phyloP scores from a whole-genome alignment of 1,140 invertebrate species.

The Leptoteleia sp. region DNA sequence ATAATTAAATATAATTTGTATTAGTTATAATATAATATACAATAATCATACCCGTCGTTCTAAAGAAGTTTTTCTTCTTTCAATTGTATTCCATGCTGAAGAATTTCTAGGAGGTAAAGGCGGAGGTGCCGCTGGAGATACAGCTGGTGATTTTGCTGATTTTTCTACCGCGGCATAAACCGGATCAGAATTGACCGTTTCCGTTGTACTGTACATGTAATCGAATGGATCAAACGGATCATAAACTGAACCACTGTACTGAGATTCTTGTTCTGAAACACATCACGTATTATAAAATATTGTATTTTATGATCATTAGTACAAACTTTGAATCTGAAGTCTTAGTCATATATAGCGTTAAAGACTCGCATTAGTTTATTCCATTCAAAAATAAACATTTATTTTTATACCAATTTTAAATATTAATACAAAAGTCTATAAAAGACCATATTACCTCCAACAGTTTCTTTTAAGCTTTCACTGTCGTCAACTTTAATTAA shows the following conservation, averaged over 20 bases:
- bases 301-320: too few relatives aligned
- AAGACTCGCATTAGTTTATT: too few relatives aligned
- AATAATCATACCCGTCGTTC: conserved; percentile 74
- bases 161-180: conserved; percentile 88
- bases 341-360: too few relatives aligned
- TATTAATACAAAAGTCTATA: too few relatives aligned
- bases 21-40: too few relatives aligned
- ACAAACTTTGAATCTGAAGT: too few relatives aligned
- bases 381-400: too few relatives aligned
- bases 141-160: conserved; percentile 83
- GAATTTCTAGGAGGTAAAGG: conserved; percentile 83
- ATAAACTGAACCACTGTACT: conserved; percentile 87
- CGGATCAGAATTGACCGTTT: conserved; percentile 88
- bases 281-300: neutral
- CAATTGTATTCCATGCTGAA: conserved; percentile 82
- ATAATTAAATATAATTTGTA: too few relatives aligned
- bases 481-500: conserved; percentile 82
- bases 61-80: conserved; percentile 79
- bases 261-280: conserved; percentile 79
- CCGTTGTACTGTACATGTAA: conserved; percentile 89
- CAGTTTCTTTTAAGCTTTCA: conserved; percentile 61
- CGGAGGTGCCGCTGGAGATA: conserved; percentile 83
- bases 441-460: conserved; percentile 68
- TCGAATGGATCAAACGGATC: conserved; percentile 93
- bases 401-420: too few relatives aligned